Evolutionary conservation across 2,888 invertebrate genomes (phyloP), one percentile per base, ranked within the genome.

Genomic region (Lasioglossum leucozonium): DNA sequence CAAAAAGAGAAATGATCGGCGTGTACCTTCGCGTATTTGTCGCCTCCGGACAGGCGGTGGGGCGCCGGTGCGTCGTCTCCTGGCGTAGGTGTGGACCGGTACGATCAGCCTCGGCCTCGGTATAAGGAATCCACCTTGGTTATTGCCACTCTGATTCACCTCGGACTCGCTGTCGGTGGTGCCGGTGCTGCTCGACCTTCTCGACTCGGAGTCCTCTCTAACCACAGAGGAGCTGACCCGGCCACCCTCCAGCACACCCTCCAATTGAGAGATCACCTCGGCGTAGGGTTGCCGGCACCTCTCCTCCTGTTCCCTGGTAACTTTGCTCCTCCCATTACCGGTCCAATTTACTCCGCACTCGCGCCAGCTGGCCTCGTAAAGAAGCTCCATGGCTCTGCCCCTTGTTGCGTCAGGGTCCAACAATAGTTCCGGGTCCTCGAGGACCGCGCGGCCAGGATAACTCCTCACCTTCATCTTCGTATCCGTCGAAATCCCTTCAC

Each of bases 351-450:
- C 93, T 30, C 93, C 93, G 78, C 95, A 95, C 84, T 97, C 97
- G 86, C 97, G 96, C 98, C 98, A 98, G 94, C 98, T 98, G 51
- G 98, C 98, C 92, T 98, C 98, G 94, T 98, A 98, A 72, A 97
- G 96, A 75, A 97, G 96, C 91, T 97, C 97, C 97, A 97, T 97
- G 86, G 97, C 96, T 92, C 96, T 96, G 90, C 97, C 97, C 90
- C 96, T 96, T 69, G 97, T 96, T 88, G 96, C 96, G 93, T 97
- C 96, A 94, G 97, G 96, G 94, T 97, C 98, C 96, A 97, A 96
- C 81, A 96, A 96, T 84, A 96, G 93, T 95, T 96, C 95, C 81
- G 96, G 96, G 85, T 96, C 96, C 87, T 96, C 95, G 77, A 96
- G 91, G 93, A 98, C 97, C 88, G 97, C 98, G 95, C 97, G 97